phyloP scores from a whole-genome alignment of 1,140 invertebrate genomes.

The Drosophila pallidifrons region DNA sequence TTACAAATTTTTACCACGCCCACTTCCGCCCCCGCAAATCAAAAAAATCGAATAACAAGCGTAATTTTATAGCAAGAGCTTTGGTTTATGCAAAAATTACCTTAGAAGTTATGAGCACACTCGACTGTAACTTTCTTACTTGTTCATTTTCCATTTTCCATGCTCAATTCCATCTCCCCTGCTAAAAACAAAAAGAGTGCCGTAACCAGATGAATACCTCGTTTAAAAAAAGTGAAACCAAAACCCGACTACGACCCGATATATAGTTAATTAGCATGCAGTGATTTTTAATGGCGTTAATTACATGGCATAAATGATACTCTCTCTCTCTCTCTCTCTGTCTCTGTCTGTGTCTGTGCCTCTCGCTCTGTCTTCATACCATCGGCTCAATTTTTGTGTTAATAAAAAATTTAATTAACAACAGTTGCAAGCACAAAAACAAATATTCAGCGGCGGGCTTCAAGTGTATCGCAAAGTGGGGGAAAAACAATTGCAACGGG shows the following conservation, averaged over 20 bases:
- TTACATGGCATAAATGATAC: constrained; percentile 24
- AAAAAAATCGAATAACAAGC: too few relatives aligned
- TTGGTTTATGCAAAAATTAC: too few relatives aligned
- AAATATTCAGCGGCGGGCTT: constrained; percentile 35
- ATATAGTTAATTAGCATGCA: constrained; percentile 69
- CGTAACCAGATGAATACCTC: constrained; percentile 18
- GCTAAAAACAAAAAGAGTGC: background rate
- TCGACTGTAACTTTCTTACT: too few relatives aligned
- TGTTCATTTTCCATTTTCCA: background rate
- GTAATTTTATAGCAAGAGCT: too few relatives aligned
- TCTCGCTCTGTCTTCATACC: too few relatives aligned
- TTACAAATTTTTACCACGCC: too few relatives aligned
- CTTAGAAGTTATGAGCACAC: too few relatives aligned
- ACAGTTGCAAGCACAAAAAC: constrained; percentile 47
- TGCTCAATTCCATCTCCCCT: background rate
- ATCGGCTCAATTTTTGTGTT: constrained; percentile 44
- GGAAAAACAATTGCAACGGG: background rate
- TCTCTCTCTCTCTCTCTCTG: background rate
- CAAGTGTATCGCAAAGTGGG: constrained; percentile 38
- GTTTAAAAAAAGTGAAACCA: background rate
- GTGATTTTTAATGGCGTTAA: constrained; percentile 74
- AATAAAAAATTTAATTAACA: constrained; percentile 72
- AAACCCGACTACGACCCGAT: constrained; percentile 9
- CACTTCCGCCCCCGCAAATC: too few relatives aligned
- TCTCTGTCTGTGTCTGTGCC: background rate